phyloP scores from a whole-genome alignment of 1,140 invertebrate genomes.

The Calycopis cecrops region DNA sequence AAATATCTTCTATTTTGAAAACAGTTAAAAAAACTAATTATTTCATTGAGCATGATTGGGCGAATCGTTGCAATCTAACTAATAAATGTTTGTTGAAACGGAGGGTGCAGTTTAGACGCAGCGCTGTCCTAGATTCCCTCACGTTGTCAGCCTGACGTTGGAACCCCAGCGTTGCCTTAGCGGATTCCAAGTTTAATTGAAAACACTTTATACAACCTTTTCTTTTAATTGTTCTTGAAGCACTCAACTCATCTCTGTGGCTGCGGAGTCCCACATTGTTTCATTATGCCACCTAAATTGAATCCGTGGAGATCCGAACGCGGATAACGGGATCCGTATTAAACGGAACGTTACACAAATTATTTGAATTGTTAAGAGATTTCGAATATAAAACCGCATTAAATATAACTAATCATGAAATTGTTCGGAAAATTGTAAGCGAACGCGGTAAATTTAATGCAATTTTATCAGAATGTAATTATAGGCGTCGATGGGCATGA shows the following conservation, averaged over 20 bases:
- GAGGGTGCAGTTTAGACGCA: conserved; percentile 41
- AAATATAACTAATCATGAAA: conserved; percentile 64
- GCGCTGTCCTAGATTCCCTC: conserved; percentile 45
- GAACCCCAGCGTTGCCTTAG: conserved; percentile 39
- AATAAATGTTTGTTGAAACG: conserved; percentile 38
- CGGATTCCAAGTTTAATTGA: conserved; percentile 65
- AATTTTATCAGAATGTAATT: conserved; percentile 70
- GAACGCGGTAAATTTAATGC: conserved; percentile 58
- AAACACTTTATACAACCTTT: conserved; percentile 58
- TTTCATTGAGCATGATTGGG: conserved; percentile 29
- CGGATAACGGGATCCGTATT: conserved; percentile 1
- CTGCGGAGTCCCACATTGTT: conserved; percentile 22
- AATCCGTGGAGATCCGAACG: background rate
- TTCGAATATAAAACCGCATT: conserved; percentile 30
- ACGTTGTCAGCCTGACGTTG: conserved; percentile 43
- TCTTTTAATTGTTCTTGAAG: conserved; percentile 57
- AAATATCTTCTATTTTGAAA: no score
- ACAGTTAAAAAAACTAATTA: conserved; percentile 1
- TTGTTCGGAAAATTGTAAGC: conserved; percentile 63
- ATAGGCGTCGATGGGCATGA: conserved; percentile 63
- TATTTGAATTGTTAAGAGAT: background rate
- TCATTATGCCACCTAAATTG: conserved; percentile 25
- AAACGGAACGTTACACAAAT: background rate
- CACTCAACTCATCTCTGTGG: conserved; percentile 35
- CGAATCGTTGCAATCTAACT: conserved; percentile 49